Percentiles rank a stretch among this genome's conserved stretches.
Conservation (phyloP, 1,140 invertebrate species). For the Apis cerana region DNA sequence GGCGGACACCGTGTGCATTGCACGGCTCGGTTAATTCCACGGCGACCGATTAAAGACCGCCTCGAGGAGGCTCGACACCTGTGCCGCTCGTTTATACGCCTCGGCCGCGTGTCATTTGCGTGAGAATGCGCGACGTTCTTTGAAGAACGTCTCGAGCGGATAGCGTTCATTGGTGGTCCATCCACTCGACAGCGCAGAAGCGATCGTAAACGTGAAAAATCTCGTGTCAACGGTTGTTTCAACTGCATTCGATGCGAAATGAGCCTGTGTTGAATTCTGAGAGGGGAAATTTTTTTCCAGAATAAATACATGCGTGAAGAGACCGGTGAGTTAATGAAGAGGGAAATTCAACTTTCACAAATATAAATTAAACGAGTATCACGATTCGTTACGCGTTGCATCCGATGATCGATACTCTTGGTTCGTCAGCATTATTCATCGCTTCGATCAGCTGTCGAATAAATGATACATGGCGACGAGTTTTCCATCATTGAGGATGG, state of each 20-base stretch:
- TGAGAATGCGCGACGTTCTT: background rate
- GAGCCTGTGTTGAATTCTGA: no score
- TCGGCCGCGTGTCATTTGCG: background rate
- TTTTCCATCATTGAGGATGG: constrained; percentile 23
- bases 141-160: constrained; percentile 19
- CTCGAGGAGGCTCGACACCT: constrained; percentile 28
- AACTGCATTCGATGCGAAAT: background rate
- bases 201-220: constrained; percentile 9
- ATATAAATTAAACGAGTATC: background rate
- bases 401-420: background rate
- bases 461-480: background rate
- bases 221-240: background rate
- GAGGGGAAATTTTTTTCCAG: no score
- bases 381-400: background rate
- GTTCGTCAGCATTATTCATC: constrained; percentile 11
- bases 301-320: no score
- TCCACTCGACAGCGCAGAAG: background rate
- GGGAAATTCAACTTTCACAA: background rate
- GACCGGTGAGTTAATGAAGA: no score
- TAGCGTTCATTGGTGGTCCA: background rate
- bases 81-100: constrained; percentile 14
- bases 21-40: background rate
- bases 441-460: background rate
- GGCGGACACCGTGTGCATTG: background rate
- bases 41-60: constrained; percentile 29